phyloP scores from a whole-genome alignment of 2,888 invertebrate species.

The Scaptomyza reducta region DNA sequence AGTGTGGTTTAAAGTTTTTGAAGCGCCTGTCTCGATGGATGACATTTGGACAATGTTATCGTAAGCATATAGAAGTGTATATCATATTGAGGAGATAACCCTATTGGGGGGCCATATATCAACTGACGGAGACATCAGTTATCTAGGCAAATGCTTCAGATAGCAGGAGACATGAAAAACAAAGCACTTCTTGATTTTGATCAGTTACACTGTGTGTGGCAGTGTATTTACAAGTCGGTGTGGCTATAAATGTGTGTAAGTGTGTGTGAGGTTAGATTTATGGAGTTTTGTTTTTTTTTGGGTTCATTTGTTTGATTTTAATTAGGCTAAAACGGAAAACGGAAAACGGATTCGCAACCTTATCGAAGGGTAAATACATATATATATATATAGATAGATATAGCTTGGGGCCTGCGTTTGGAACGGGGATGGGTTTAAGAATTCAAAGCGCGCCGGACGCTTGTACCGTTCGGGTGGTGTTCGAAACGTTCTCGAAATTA shows the following conservation, averaged over 20 bases:
- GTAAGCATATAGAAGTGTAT: not conserved
- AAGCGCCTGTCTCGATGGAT: not conserved
- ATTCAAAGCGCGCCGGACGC: slow-evolving; percentile 41
- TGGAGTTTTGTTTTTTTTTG: slow-evolving; percentile 10
- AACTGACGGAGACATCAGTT: slow-evolving; percentile 6
- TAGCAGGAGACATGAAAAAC: not conserved
- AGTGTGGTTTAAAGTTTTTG: no score
- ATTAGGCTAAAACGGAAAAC: slow-evolving; percentile 27
- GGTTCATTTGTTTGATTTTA: slow-evolving; percentile 45
- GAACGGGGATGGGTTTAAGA: not conserved
- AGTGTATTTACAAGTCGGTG: slow-evolving; percentile 33
- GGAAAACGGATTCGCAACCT: slow-evolving; percentile 19
- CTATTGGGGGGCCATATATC: slow-evolving; percentile 8
- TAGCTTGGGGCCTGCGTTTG: slow-evolving; percentile 6
- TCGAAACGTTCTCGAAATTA: not conserved
- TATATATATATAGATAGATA: slow-evolving; percentile 1
- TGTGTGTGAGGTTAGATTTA: slow-evolving; percentile 15
- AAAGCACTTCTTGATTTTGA: not conserved
- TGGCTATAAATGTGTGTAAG: no score
- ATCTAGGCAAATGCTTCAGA: slow-evolving; percentile 6
- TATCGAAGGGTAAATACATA: slow-evolving; percentile 46
- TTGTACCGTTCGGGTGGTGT: slow-evolving; percentile 42
- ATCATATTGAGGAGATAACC: not conserved
- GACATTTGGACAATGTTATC: not conserved
- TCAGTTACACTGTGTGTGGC: not conserved